Base-by-base conservation (phyloP, 2,797 vertebrate species). In the Australoheros facetus region DNA sequence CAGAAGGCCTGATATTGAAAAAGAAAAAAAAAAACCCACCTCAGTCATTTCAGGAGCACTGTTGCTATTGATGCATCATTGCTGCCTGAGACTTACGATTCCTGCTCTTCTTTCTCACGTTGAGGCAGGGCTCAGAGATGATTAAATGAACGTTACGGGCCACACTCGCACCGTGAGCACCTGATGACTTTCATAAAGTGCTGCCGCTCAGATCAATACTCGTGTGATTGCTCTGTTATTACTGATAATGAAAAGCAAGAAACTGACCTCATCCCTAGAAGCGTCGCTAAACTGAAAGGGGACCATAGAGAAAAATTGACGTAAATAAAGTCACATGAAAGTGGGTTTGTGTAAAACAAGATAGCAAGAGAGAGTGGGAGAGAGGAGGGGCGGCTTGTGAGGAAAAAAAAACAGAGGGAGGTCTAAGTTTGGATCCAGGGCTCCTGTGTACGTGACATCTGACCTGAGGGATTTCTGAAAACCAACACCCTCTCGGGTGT, bases 401-500 rank as follows among this genome's bases (percentile, higher is more conserved):
- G 76, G 37, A 74, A 80, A 85, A 76, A 79, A 84, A 75, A 89
- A 82, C 10, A 85, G 82, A 82, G 62, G 59, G 85, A 78, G 78
- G 82, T 89, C 91, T 93, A 93, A 91, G 80, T 93, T 93, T 93
- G 90, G 92, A 91, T 77, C 9, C 73, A 81, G 88, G 72, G 71
- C 86, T 92, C 81, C 85, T 90, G 91, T 94, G 91, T 94, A 92
- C 42, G 76, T 90, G 93, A 93, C 93, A 92, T 90, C 78, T 93
- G 92, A 95, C 91, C 92, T 84, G 79, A 81, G 77, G 88, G 90
- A 91, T 94, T 93, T 92, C 91, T 94, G 58, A 88, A 86, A 93
- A 92, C 90, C 88, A 92, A 89, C 92, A 93, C 88, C 80, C 78
- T 89, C 82, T 87, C 51, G 79, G 90, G 90, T 93, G 87, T 91